These are phyloP conservation scores for Baryphthengus martii DNA, from an alignment of 2,113 vertebrate species.

Conservation along the genomic window DNA sequence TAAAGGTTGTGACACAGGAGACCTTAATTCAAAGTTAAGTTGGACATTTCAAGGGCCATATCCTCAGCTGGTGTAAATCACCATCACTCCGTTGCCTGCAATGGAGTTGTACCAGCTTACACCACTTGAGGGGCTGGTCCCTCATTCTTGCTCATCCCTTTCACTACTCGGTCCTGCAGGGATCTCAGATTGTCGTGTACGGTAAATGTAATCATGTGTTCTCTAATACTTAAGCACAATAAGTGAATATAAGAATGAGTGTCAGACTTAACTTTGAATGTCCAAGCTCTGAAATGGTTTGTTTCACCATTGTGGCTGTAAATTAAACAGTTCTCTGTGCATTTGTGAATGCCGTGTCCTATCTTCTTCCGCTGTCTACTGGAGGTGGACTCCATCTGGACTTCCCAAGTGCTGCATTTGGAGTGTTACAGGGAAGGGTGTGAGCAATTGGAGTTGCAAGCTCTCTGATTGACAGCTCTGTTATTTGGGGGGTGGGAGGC, in stretches of 20 bases:
- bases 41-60: slow-evolving; percentile 56
- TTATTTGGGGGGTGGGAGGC: background rate
- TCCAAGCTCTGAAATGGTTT: slow-evolving; percentile 67
- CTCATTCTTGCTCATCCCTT: slow-evolving; percentile 59
- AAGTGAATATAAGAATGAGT: slow-evolving; percentile 65
- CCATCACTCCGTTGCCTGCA: background rate
- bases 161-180: slow-evolving; percentile 28
- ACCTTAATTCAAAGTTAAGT: slow-evolving; percentile 65
- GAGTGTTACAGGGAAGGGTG: slow-evolving; percentile 9
- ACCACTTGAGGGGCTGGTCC: slow-evolving; percentile 67
- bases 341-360: slow-evolving; percentile 64
- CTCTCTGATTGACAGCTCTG: background rate
- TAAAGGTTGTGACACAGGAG: background rate
- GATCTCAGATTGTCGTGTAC: slow-evolving; percentile 34
- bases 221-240: slow-evolving; percentile 68
- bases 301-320: slow-evolving; percentile 70
- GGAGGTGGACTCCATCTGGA: slow-evolving; percentile 17
- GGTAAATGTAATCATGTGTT: slow-evolving; percentile 60
- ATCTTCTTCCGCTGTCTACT: slow-evolving; percentile 51
- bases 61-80: slow-evolving; percentile 64
- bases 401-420: background rate
- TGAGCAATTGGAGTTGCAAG: background rate
- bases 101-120: slow-evolving; percentile 55
- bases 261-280: slow-evolving; percentile 72
- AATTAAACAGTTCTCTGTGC: slow-evolving; percentile 72